A percentile compares a stretch with the other conserved stretches of the same genome.
These are phyloP conservation scores for Slavum lentiscoides DNA, from an alignment of 2,888 invertebrate species.

Conservation along the genomic window DNA sequence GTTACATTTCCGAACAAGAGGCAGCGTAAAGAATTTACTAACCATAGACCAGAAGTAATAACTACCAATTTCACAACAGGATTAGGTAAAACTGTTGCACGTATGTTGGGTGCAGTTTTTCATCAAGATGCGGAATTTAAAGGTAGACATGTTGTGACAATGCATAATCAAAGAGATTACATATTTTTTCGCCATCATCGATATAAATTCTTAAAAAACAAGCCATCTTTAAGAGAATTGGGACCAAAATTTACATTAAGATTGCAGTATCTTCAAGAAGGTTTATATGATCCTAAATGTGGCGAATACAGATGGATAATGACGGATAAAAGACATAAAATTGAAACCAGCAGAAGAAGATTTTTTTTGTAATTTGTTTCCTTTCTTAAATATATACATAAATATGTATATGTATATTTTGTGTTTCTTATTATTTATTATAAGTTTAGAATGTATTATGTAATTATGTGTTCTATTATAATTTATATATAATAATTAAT, in stretches of 20 bases:
- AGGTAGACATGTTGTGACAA: slow-evolving; percentile 90
- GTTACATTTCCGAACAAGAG: slow-evolving; percentile 83
- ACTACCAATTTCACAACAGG: slow-evolving; percentile 95
- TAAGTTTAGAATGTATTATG: too few species aligned
- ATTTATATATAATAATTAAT: too few species aligned
- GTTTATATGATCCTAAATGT: slow-evolving; percentile 94
- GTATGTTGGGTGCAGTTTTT: slow-evolving; percentile 92
- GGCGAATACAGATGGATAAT: slow-evolving; percentile 98
- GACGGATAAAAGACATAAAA: slow-evolving; percentile 84
- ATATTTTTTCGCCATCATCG: slow-evolving; percentile 98
- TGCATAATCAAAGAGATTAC: slow-evolving; percentile 98
- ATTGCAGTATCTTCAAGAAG: slow-evolving; percentile 89
- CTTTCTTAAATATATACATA: slow-evolving; percentile 1
- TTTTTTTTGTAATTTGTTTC: slow-evolving; percentile 77
- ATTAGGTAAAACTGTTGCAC: slow-evolving; percentile 84
- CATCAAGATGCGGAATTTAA: slow-evolving; percentile 95
- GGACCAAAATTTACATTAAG: slow-evolving; percentile 96
- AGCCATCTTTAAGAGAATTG: slow-evolving; percentile 76
- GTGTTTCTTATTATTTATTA: not conserved
- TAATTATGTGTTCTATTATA: too few species aligned
- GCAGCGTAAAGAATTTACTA: slow-evolving; percentile 78
- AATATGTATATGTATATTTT: not conserved
- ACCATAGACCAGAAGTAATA: slow-evolving; percentile 91
- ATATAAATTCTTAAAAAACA: slow-evolving; percentile 60
- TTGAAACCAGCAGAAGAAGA: slow-evolving; percentile 89